phyloP scores from a whole-genome alignment of 2,888 invertebrate species.

The Glaucopsyche alexis region DNA sequence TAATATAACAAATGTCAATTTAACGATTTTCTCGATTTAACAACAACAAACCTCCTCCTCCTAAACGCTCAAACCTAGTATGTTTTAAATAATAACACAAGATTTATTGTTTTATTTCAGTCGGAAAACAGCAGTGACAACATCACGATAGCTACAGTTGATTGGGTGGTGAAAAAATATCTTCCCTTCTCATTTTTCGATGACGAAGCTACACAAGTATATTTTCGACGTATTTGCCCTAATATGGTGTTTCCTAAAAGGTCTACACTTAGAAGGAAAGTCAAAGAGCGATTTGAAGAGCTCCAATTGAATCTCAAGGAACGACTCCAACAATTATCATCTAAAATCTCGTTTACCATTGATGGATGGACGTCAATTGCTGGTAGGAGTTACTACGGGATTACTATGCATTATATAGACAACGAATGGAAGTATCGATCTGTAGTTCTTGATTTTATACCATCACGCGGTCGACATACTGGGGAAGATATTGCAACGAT shows the following conservation, averaged over 20 bases:
- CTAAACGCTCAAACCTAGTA: too few relatives aligned
- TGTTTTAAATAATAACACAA: too few relatives aligned
- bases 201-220: slow-evolving; percentile 41
- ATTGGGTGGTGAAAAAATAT: slow-evolving; percentile 42
- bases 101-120: too few relatives aligned
- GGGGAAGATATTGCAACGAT: slow-evolving; percentile 41
- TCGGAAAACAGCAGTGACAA: slow-evolving; percentile 42
- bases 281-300: slow-evolving; percentile 42
- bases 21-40: too few relatives aligned
- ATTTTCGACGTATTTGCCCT: slow-evolving; percentile 42
- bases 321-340: slow-evolving; percentile 40
- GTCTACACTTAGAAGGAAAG: slow-evolving; percentile 41
- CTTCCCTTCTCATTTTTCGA: slow-evolving; percentile 42
- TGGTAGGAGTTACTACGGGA: slow-evolving; percentile 42
- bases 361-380: slow-evolving; percentile 41
- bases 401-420: slow-evolving; percentile 43
- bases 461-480: slow-evolving; percentile 41
- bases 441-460: slow-evolving; percentile 42
- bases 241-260: slow-evolving; percentile 43
- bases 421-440: slow-evolving; percentile 42
- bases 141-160: slow-evolving; percentile 41
- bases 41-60: too few relatives aligned
- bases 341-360: slow-evolving; percentile 40
- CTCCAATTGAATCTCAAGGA: slow-evolving; percentile 40
- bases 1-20: too few relatives aligned